A percentile compares a stretch with the other conserved stretches of the same genome.
phyloP scores from a whole-genome alignment of 2,797 vertebrate genomes.

The Onychomys torridus region DNA sequence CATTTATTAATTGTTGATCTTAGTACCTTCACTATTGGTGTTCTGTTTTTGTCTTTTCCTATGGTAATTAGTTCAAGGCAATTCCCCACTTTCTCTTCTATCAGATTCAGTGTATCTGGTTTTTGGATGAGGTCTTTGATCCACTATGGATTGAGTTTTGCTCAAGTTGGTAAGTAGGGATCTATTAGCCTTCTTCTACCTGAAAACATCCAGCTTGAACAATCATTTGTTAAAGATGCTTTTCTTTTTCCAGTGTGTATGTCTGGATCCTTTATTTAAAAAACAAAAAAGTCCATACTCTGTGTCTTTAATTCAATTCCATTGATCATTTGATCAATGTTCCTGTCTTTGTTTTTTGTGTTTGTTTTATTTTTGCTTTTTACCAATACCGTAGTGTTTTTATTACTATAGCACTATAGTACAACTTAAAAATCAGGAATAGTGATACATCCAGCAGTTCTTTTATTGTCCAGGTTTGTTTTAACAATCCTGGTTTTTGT shows the following conservation, averaged over 20 bases:
- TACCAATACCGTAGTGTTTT: neutral
- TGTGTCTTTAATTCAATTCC: neutral
- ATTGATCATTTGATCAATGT: neutral
- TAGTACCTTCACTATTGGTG: neutral
- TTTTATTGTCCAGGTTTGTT: neutral
- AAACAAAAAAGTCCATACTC: neutral
- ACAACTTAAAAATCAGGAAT: neutral
- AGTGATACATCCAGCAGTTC: neutral
- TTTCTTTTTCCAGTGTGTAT: neutral
- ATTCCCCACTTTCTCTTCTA: neutral
- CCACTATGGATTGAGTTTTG: neutral
- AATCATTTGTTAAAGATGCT: neutral
- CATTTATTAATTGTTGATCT: neutral
- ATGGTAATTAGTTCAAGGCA: neutral
- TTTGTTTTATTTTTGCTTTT: neutral
- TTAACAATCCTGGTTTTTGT: neutral
- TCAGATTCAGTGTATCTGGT: neutral
- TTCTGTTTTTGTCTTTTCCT: neutral
- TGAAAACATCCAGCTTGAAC: neutral
- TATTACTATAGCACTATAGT: neutral
- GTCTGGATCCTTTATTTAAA: neutral
- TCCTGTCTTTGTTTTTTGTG: neutral
- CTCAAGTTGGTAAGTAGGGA: neutral
- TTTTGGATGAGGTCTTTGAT: neutral
- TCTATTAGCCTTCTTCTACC: neutral